phyloP scores from a whole-genome alignment of 1,140 invertebrate species.

The Cecropterus lyciades region DNA sequence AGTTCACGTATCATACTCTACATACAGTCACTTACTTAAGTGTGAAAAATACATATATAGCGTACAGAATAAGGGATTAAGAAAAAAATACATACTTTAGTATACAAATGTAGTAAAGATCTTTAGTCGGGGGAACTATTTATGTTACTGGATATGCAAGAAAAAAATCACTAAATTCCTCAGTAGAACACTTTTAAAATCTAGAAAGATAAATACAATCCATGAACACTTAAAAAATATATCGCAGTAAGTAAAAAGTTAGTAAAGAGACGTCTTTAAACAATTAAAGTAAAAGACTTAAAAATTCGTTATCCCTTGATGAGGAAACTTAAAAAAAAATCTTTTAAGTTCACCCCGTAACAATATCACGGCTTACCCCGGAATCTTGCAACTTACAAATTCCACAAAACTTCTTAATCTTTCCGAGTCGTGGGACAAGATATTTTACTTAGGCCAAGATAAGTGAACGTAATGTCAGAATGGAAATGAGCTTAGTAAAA shows the following conservation, averaged over 20 bases:
- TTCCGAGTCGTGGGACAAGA: slow-evolving; percentile 46
- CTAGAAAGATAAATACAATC: too few species aligned
- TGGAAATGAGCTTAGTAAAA: slow-evolving; percentile 39
- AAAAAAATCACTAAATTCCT: too few species aligned
- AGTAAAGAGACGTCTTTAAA: background rate
- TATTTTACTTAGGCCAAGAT: slow-evolving; percentile 50
- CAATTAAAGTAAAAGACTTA: slow-evolving; percentile 25
- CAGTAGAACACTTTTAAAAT: too few species aligned
- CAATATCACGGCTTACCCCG: slow-evolving; percentile 37
- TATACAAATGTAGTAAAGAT: too few species aligned
- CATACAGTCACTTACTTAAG: too few species aligned
- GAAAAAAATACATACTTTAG: too few species aligned
- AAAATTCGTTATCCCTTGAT: slow-evolving; percentile 2
- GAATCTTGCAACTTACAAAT: slow-evolving; percentile 48
- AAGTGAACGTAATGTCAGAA: slow-evolving; percentile 38
- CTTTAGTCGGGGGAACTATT: too few species aligned
- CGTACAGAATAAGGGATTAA: too few species aligned
- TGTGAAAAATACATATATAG: too few species aligned
- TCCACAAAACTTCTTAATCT: slow-evolving; percentile 49
- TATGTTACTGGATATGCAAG: too few species aligned
- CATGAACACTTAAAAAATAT: too few species aligned
- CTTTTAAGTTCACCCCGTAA: slow-evolving; percentile 37
- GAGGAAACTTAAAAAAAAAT: slow-evolving; percentile 33
- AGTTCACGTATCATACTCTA: background rate
- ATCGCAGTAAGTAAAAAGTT: background rate